phyloP scores from a whole-genome alignment of 2,113 vertebrate genomes.

The Setophaga petechia region DNA sequence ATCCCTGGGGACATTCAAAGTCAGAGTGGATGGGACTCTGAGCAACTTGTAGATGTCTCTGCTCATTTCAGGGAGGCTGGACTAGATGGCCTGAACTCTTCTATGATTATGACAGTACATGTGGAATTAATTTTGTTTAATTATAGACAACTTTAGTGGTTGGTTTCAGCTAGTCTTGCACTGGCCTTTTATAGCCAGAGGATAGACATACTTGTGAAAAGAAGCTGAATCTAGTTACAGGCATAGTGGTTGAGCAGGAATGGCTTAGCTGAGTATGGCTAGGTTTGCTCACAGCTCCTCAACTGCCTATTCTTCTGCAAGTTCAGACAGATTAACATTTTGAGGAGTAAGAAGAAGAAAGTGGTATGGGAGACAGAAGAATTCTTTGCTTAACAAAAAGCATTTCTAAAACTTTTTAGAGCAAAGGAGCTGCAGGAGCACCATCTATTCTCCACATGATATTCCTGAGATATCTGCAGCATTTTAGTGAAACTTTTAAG shows the following conservation, averaged over 20 bases:
- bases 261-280: neutral
- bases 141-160: neutral
- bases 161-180: neutral
- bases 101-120: accelerated
- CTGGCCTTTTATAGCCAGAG: neutral
- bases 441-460: neutral
- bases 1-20: neutral
- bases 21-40: neutral
- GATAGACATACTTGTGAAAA: neutral
- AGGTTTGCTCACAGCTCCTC: neutral
- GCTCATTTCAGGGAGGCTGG: neutral
- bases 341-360: neutral
- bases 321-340: neutral
- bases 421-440: neutral
- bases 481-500: neutral
- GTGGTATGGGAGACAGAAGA: neutral
- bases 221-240: neutral
- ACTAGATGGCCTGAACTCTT: neutral
- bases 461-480: neutral
- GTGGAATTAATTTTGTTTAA: neutral
- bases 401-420: neutral
- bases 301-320: neutral
- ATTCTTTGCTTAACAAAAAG: neutral
- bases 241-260: neutral
- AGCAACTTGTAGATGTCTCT: neutral